A percentile compares a stretch with the other conserved stretches of the same genome.
Evolutionary conservation across 2,888 invertebrate genomes (phyloP).

Genomic region (Ophonus ardosiacus): DNA sequence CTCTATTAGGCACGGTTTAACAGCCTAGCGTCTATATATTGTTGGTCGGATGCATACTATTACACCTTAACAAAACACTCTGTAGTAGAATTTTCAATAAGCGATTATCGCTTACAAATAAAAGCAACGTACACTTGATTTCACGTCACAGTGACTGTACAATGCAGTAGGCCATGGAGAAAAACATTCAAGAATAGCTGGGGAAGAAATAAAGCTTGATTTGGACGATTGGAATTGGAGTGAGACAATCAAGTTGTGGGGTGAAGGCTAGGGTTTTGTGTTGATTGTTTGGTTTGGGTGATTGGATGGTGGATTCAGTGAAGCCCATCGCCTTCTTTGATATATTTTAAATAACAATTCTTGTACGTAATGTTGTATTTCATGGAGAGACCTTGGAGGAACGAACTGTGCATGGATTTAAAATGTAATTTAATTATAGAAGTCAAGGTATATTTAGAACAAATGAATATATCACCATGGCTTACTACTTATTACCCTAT

Average conservation of each 20-base stretch:
- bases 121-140: constrained; percentile 59
- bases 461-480: too few species aligned
- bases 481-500: too few species aligned
- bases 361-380: constrained; percentile 52
- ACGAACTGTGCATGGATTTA: constrained; percentile 2
- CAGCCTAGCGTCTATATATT: constrained; percentile 39
- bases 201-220: neutral
- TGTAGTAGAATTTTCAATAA: constrained; percentile 62
- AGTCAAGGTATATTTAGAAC: neutral
- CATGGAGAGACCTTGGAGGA: constrained; percentile 34
- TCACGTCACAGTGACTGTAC: constrained; percentile 63
- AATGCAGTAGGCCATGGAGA: constrained; percentile 34
- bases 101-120: constrained; percentile 61
- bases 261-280: neutral
- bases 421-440: neutral
- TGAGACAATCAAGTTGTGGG: neutral
- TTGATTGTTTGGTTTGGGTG: constrained; percentile 6
- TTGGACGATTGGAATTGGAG: neutral
- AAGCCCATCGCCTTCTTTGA: constrained; percentile 61
- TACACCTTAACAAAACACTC: constrained; percentile 54
- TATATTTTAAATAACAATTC: constrained; percentile 62
- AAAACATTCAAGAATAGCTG: neutral
- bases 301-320: constrained; percentile 47
- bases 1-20: constrained; percentile 57
- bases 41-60: constrained; percentile 55